Evolutionary conservation across 2,797 vertebrate genomes (phyloP).

Genomic region (Danio albolineatus): DNA sequence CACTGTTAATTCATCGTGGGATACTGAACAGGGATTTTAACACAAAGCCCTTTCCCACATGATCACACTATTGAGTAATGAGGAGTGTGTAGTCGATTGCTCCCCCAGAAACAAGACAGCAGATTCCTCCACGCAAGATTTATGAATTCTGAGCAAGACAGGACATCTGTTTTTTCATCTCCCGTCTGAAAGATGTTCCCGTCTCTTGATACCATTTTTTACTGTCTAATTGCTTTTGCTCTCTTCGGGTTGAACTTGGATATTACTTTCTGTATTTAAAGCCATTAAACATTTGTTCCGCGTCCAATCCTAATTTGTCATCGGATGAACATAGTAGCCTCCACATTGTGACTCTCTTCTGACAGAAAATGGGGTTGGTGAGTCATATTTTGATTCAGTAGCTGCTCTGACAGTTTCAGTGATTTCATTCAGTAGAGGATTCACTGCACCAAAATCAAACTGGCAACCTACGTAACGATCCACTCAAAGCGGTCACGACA

Average conservation of each 20-base stretch:
- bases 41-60: slow-evolving; percentile 36
- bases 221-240: slow-evolving; percentile 61
- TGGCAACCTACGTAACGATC: background rate
- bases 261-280: slow-evolving; percentile 52
- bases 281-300: slow-evolving; percentile 54
- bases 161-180: slow-evolving; percentile 66
- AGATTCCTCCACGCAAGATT: slow-evolving; percentile 62
- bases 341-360: background rate
- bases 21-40: slow-evolving; percentile 28
- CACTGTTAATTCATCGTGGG: background rate
- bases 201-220: slow-evolving; percentile 57
- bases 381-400: slow-evolving; percentile 27
- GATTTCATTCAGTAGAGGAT: slow-evolving; percentile 21
- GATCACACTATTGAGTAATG: slow-evolving; percentile 55
- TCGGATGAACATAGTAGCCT: slow-evolving; percentile 25
- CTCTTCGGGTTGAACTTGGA: slow-evolving; percentile 44
- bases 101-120: slow-evolving; percentile 57
- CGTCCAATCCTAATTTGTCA: slow-evolving; percentile 53
- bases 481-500: background rate
- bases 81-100: slow-evolving; percentile 45
- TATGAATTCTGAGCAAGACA: slow-evolving; percentile 62
- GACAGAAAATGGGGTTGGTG: slow-evolving; percentile 4
- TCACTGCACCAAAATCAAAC: slow-evolving; percentile 14
- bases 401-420: background rate
- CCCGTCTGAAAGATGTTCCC: slow-evolving; percentile 59